Evolutionary conservation across 2,888 invertebrate species (phyloP), one percentile per base, ranked within the genome.

Genomic region (Lepas anatifera): DNA sequence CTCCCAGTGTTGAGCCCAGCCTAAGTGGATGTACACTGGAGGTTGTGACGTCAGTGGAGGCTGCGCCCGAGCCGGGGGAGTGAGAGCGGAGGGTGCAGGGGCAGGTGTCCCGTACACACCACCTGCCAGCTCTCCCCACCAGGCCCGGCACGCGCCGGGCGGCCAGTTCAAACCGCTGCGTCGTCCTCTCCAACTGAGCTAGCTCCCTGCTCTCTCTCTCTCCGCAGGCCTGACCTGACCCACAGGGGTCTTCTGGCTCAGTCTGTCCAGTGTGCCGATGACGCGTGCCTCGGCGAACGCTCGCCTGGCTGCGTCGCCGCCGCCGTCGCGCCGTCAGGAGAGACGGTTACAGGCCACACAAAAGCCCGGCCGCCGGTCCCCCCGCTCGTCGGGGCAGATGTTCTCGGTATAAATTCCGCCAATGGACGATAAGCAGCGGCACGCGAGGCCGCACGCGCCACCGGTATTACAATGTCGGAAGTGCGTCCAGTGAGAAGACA

Each of bases 391-490:
- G 4, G 32, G 32, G 52, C 52, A 52, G 52, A 52, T 52, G 52
- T 52, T 52, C 52, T 32, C 52, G 29, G 52, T 52, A 52, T 32
- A 52, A 52, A 52, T 52, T 52, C 52, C 52, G 18, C 52, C 52
- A 52, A 52, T 52, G 52, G 52, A 29, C 52, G 52, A 52, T 52
- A 52, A 52, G 52, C 52, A 8, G 29, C 52, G 52, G 52, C 52
- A 52, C 52, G 52, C 25, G 52, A 27, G 27, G 52, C 52, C 4
- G 50, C 50, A 52, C 52, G 32, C 52, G 52, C 52, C 52, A 32
- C 52, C 52, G 29, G 32, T 27, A 52, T 27, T 32, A 52, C 52
- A 52, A 52, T 52, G 32, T 52, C 32, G 52, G 32, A 52, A 32
- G 52, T 52, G 52, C 32, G 52, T 52, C 32, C 29, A n/a, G 27